phyloP scores from a whole-genome alignment of 2,888 invertebrate species.

The Yponomeuta sedellus region DNA sequence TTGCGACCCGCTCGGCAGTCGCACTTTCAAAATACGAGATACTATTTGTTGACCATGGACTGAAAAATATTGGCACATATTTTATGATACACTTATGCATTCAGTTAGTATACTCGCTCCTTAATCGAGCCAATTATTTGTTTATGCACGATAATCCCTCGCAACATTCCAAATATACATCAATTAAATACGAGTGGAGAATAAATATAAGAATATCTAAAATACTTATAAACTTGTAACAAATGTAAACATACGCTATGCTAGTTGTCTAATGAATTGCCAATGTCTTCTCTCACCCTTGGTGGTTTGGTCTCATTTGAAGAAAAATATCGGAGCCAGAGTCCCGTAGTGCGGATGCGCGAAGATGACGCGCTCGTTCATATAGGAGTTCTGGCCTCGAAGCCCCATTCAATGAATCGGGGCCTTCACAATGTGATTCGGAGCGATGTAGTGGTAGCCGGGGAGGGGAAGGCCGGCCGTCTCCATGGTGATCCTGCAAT shows the following conservation, averaged over 20 bases:
- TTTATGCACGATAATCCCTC: constrained; percentile 12
- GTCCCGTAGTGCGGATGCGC: constrained; percentile 49
- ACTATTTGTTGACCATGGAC: constrained; percentile 10
- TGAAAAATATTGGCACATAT: constrained; percentile 15
- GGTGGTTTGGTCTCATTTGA: constrained; percentile 55
- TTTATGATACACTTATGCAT: constrained; percentile 3
- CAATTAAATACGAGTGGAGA: constrained; percentile 71
- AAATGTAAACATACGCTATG: constrained; percentile 74
- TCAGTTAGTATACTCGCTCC: constrained; percentile 10
- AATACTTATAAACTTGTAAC: constrained; percentile 79
- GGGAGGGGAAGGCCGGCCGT: constrained; percentile 93
- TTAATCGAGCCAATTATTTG: neutral
- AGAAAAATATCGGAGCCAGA: constrained; percentile 64
- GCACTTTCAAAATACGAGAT: constrained; percentile 5
- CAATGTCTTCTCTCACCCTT: constrained; percentile 49
- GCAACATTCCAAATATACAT: constrained; percentile 26
- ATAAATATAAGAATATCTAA: constrained; percentile 84
- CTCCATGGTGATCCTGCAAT: constrained; percentile 95
- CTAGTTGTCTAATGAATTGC: constrained; percentile 50
- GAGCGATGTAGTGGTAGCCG: constrained; percentile 94
- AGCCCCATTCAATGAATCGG: constrained; percentile 87
- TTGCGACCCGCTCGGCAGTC: neutral
- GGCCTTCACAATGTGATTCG: constrained; percentile 94
- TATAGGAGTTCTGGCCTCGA: constrained; percentile 47
- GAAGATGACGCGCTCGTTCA: constrained; percentile 28